Conservation (phyloP, 2,113 vertebrate genomes). For the Lethenteron reissneri region DNA sequence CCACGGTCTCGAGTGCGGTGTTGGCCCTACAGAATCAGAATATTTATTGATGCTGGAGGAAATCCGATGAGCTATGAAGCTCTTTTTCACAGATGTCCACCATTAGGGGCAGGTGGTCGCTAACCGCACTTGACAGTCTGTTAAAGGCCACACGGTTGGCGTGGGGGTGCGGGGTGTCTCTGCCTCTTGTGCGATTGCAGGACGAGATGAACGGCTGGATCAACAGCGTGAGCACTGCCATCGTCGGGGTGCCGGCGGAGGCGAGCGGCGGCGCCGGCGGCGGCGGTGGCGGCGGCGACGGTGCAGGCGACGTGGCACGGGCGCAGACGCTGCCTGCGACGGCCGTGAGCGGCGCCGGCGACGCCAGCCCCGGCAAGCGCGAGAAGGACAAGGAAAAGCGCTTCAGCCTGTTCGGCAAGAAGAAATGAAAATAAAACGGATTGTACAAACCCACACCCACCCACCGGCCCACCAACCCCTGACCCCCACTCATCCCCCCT, state of each 20-base stretch:
- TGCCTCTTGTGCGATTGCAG: constrained; percentile 18
- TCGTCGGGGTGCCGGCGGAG: constrained; percentile 38
- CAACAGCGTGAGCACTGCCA: constrained; percentile 63
- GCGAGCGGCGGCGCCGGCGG: constrained; percentile 48
- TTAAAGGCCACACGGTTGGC: no score
- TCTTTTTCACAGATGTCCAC: no score
- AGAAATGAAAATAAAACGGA: constrained; percentile 38
- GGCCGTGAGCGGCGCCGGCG: constrained; percentile 34
- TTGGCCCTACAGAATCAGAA: no score
- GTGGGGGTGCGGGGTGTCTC: no score
- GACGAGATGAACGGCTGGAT: constrained; percentile 98
- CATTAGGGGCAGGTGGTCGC: no score
- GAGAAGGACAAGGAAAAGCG: constrained; percentile 67
- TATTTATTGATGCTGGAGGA: no score
- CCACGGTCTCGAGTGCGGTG: no score
- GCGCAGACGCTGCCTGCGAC: constrained; percentile 68
- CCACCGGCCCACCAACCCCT: no score
- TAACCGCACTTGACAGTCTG: no score
- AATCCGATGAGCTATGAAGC: no score
- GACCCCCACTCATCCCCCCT: no score
- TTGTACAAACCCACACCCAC: no score
- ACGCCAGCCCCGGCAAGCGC: constrained; percentile 70
- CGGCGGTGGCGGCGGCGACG: constrained; percentile 44
- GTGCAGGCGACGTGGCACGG: constrained; percentile 18
- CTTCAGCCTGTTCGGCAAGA: constrained; percentile 94